Evolutionary conservation across 2,888 invertebrate species (phyloP).

Genomic region (Therioaphis trifolii): DNA sequence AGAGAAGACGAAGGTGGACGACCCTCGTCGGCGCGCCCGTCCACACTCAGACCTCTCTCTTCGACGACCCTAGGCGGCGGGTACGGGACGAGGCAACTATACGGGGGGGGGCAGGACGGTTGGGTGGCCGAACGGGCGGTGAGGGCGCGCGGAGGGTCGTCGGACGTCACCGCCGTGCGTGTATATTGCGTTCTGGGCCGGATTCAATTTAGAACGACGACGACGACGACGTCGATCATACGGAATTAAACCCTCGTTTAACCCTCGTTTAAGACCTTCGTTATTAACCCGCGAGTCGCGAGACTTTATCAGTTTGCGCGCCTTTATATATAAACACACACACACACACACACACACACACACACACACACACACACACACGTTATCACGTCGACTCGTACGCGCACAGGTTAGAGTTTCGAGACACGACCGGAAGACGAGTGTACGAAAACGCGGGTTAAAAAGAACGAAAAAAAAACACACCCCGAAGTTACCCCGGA

Average conservation of each 20-base stretch:
- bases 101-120: background rate
- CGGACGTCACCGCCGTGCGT: background rate
- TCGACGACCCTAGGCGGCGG: too few relatives aligned
- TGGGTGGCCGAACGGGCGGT: too few relatives aligned
- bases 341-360: too few relatives aligned
- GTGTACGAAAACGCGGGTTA: slow-evolving; percentile 10
- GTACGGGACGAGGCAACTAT: background rate
- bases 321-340: slow-evolving; percentile 12
- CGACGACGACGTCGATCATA: slow-evolving; percentile 48
- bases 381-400: too few relatives aligned
- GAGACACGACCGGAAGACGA: slow-evolving; percentile 29
- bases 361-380: too few relatives aligned
- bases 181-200: slow-evolving; percentile 40
- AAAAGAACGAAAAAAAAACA: slow-evolving; percentile 1
- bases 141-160: background rate
- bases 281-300: slow-evolving; percentile 56
- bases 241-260: slow-evolving; percentile 58
- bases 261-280: slow-evolving; percentile 56
- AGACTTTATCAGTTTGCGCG: too few relatives aligned
- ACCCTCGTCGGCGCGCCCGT: background rate
- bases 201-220: slow-evolving; percentile 38
- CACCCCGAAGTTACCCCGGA: background rate
- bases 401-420: too few relatives aligned
- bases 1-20: background rate
- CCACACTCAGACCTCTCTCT: background rate